Base-by-base conservation (phyloP, 2,113 vertebrate genomes). In the Albula glossodonta region DNA sequence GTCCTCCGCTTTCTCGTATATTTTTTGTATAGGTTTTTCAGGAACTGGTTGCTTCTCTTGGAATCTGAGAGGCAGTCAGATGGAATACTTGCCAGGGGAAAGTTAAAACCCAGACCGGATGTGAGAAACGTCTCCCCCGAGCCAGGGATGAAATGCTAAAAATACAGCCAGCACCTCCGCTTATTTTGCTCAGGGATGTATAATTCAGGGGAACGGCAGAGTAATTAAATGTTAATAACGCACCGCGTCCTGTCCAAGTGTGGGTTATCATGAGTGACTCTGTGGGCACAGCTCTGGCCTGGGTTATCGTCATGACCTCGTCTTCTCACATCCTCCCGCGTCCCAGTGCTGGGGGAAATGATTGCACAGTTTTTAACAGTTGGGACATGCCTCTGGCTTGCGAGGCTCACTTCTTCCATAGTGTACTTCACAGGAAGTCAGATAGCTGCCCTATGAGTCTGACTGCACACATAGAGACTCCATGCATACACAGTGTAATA, bases 161-260 rank as follows among this genome's bases (percentile, higher is more conserved):
- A 95, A 93, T 93, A 93, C 87, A 87, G 87, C 90, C 87, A 87
- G 87, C 90, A 86, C 78, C 83, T 88, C 88, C 84, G 84, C 87
- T 87, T 89, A 90, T 90, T 90, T 88, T 87, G 90, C 90, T 89
- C 74, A 74, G 86, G 87, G 81, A 89, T 95, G 92, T 91, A 94
- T 95, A 93, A 94, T 95, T 95, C 88, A 95, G 53, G 15, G 49
- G 90, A 87, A 90, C 88, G 92, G 89, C 92, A 88, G 89, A 85
- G 91, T 92, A 94, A 95, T 95, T 93, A 93, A 95, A 94, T 93
- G 90, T 94, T 95, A 93, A 95, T 94, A 90, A 85, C 89, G 88
- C 87, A 88, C 82, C 48, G 85, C 86, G 91, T 82, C 84, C 89
- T 89, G 87, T 50, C 12, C 49, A 53, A 12, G 19, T 85, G 53